These are phyloP conservation scores for Zaprionus africanus DNA, from an alignment of 1,140 invertebrate species.

Conservation along the genomic window DNA sequence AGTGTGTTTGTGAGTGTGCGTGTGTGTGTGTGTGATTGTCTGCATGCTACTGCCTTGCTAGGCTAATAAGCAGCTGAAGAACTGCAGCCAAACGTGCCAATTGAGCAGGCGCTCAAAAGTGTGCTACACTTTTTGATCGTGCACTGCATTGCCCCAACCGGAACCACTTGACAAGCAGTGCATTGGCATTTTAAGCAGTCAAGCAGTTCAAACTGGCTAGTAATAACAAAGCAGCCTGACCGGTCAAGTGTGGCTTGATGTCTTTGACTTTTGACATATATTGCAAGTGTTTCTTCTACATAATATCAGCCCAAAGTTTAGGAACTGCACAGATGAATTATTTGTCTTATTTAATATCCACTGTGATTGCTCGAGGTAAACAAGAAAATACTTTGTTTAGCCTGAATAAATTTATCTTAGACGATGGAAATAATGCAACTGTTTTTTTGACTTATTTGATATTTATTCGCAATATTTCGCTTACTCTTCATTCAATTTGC, in stretches of 20 bases:
- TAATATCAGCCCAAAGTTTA: not conserved
- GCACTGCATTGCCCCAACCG: conserved; percentile 18
- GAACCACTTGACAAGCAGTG: conserved; percentile 31
- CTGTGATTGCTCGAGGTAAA: not conserved
- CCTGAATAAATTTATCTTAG: not conserved
- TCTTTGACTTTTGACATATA: not conserved
- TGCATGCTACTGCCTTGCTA: conserved; percentile 20
- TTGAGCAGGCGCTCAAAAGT: conserved; percentile 32
- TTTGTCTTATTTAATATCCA: not conserved
- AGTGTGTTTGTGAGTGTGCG: conserved; percentile 14
- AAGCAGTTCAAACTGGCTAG: conserved; percentile 16
- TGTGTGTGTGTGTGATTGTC: conserved; percentile 14
- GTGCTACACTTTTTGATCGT: conserved; percentile 39
- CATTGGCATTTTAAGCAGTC: not conserved
- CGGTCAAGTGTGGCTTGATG: conserved; percentile 4
- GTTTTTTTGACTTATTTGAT: too few species aligned
- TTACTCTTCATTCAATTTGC: not conserved
- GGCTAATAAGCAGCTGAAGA: conserved; percentile 45
- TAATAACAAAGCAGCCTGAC: conserved; percentile 10
- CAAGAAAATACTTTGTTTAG: not conserved
- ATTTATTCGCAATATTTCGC: not conserved
- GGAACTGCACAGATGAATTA: not conserved
- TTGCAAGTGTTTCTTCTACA: not conserved
- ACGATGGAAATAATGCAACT: too few species aligned
- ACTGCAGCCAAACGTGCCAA: conserved; percentile 29